phyloP scores from a whole-genome alignment of 2,888 invertebrate species.

The Epiblema foenella region DNA sequence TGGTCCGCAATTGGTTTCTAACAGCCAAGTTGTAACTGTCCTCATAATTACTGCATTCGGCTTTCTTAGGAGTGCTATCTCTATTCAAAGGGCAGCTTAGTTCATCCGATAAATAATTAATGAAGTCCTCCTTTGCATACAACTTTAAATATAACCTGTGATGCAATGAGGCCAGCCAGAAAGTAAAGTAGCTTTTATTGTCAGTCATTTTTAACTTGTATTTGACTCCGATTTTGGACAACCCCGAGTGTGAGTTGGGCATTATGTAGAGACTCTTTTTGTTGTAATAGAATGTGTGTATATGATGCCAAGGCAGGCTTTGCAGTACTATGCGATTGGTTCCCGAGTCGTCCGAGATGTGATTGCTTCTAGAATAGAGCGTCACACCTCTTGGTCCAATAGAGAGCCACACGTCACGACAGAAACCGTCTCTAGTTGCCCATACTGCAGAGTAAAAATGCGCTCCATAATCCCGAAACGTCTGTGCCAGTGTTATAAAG shows the following conservation, averaged over 20 bases:
- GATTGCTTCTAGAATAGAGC: conserved; percentile 83
- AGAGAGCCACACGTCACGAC: conserved; percentile 86
- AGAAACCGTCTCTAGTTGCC: conserved; percentile 86
- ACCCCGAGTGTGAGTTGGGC: conserved; percentile 81
- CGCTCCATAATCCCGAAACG: conserved; percentile 89
- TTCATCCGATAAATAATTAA: conserved; percentile 86
- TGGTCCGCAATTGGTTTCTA: conserved; percentile 70
- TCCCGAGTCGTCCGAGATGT: conserved; percentile 62
- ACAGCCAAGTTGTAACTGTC: conserved; percentile 82
- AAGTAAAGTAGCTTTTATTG: conserved; percentile 90
- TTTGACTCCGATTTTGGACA: conserved; percentile 86
- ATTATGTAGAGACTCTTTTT: conserved; percentile 88
- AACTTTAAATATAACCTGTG: conserved; percentile 90
- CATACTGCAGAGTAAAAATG: conserved; percentile 90
- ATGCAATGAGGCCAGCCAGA: conserved; percentile 91
- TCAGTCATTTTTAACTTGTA: conserved; percentile 90
- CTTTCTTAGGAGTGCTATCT: conserved; percentile 62
- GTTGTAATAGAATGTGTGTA: conserved; percentile 90
- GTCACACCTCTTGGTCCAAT: conserved; percentile 87
- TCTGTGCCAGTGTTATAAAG: conserved; percentile 88
- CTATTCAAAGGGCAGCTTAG: conserved; percentile 82
- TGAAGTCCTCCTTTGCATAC: conserved; percentile 88
- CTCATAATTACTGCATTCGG: conserved; percentile 78
- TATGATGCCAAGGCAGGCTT: conserved; percentile 87
- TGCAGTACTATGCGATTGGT: conserved; percentile 78